Evolutionary conservation across 2,797 vertebrate genomes (phyloP).

Genomic region (Scolopax rusticola): DNA sequence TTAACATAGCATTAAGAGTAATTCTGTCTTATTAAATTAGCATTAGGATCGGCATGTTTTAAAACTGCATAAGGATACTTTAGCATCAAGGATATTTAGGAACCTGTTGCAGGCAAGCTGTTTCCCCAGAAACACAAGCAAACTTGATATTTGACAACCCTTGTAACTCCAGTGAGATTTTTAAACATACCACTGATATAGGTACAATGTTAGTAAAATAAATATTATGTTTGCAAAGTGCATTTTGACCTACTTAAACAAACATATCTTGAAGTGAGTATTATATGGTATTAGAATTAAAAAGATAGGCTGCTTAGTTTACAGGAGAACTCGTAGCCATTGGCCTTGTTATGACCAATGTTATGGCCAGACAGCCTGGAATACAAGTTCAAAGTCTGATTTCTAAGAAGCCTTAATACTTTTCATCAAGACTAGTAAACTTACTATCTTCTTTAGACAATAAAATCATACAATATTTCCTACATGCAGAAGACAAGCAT

Average conservation of each 20-base stretch:
- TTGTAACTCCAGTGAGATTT: background rate
- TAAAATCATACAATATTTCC: background rate
- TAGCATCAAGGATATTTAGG: background rate
- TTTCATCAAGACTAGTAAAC: background rate
- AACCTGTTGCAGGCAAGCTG: background rate
- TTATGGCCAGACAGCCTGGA: background rate
- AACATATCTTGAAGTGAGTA: background rate
- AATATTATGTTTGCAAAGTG: background rate
- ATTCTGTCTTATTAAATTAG: background rate
- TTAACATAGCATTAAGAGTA: background rate
- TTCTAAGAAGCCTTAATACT: background rate
- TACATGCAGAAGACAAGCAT: background rate
- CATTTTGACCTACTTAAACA: conserved; percentile 24
- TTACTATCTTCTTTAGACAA: background rate
- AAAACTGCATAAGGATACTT: background rate
- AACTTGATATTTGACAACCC: background rate
- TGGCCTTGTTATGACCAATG: background rate
- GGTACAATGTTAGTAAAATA: background rate
- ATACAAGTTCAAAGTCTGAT: background rate
- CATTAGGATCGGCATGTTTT: background rate
- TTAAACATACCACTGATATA: background rate
- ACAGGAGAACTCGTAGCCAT: background rate
- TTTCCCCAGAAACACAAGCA: background rate
- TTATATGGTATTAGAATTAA: background rate
- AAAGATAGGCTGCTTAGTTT: background rate